phyloP scores from a whole-genome alignment of 2,888 invertebrate species.

The Diadromus collaris region DNA sequence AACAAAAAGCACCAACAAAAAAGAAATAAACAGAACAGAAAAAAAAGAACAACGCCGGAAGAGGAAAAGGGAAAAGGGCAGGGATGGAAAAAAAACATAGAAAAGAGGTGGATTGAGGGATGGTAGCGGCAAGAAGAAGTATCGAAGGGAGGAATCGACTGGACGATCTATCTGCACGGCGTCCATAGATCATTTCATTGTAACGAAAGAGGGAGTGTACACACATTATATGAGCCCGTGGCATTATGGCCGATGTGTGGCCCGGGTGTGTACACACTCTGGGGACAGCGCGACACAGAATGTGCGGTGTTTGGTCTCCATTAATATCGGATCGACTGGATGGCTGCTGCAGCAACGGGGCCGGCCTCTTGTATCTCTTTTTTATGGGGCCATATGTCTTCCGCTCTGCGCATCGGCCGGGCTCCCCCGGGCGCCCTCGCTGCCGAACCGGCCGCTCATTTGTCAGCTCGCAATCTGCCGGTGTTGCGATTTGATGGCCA shows the following conservation, averaged over 20 bases:
- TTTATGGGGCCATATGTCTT: slow-evolving; percentile 79
- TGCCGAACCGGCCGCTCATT: slow-evolving; percentile 72
- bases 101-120: slow-evolving; percentile 48
- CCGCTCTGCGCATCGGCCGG: slow-evolving; percentile 56
- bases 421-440: slow-evolving; percentile 60
- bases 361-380: slow-evolving; percentile 71
- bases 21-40: too few species aligned
- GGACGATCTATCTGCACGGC: slow-evolving; percentile 62
- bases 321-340: slow-evolving; percentile 79
- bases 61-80: slow-evolving; percentile 28
- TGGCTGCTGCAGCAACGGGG: slow-evolving; percentile 67
- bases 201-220: slow-evolving; percentile 73
- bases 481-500: slow-evolving; percentile 74
- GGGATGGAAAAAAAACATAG: slow-evolving; percentile 23
- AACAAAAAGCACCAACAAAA: slow-evolving; percentile 25
- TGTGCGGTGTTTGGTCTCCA: slow-evolving; percentile 79
- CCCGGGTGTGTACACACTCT: slow-evolving; percentile 72
- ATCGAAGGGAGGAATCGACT: slow-evolving; percentile 50
- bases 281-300: slow-evolving; percentile 72
- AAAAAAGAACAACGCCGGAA: slow-evolving; percentile 3
- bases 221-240: slow-evolving; percentile 71
- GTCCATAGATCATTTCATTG: slow-evolving; percentile 75
- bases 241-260: slow-evolving; percentile 65
- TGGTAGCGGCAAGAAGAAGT: slow-evolving; percentile 23
- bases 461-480: slow-evolving; percentile 78